phyloP scores from a whole-genome alignment of 2,113 vertebrate genomes.

The Rhinichthys klamathensis region DNA sequence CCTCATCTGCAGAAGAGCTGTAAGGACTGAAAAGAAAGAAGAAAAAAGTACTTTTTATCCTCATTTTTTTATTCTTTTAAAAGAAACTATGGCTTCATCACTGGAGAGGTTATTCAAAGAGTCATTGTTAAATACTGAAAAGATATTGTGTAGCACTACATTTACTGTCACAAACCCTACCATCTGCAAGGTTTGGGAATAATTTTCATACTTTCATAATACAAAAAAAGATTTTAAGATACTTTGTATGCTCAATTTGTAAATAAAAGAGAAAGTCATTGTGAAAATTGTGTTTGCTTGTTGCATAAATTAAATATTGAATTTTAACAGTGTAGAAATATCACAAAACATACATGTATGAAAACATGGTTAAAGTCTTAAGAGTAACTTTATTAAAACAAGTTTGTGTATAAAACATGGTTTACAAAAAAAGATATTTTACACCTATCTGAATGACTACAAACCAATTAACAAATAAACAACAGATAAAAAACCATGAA shows the following conservation, averaged over 20 bases:
- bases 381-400: constrained; percentile 61
- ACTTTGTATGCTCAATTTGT: not conserved
- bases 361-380: not conserved
- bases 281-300: not conserved
- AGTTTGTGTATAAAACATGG: constrained; percentile 50
- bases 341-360: not conserved
- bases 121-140: not conserved
- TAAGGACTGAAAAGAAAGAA: not conserved
- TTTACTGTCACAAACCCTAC: not conserved
- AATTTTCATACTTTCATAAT: not conserved
- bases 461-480: constrained; percentile 8
- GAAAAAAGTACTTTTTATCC: not conserved
- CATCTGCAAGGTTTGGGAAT: not conserved
- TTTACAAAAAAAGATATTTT: constrained; percentile 32
- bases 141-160: not conserved
- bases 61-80: not conserved
- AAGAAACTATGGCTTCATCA: not conserved
- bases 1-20: not conserved
- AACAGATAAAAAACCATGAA: not conserved
- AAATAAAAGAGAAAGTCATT: not conserved
- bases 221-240: not conserved
- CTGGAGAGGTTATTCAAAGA: not conserved
- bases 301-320: not conserved
- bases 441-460: constrained; percentile 35
- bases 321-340: not conserved